A percentile compares a stretch with the other conserved stretches of the same genome.
Conservation (phyloP, 1,140 invertebrate species). For the Drosophila nigromelanica region DNA sequence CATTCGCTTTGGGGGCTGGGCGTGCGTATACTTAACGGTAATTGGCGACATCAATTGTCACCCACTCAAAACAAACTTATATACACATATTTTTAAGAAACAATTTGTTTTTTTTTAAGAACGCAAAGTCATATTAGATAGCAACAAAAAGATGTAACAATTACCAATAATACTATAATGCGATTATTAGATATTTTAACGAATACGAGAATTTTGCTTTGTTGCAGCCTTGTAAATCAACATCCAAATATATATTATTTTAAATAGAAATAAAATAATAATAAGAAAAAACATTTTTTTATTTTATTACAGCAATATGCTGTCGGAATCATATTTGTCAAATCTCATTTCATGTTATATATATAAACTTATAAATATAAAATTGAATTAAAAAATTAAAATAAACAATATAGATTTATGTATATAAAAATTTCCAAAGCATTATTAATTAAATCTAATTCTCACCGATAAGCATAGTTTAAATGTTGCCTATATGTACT, state of each 20-base stretch:
- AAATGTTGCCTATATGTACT: not conserved
- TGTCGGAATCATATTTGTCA: too few species aligned
- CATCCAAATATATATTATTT: too few species aligned
- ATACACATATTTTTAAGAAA: conserved; percentile 21
- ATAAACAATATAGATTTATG: too few species aligned
- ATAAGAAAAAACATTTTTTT: too few species aligned
- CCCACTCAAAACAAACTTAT: conserved; percentile 11
- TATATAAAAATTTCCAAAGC: too few species aligned
- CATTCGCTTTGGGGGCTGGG: conserved; percentile 26
- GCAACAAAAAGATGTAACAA: not conserved
- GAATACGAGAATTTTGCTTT: not conserved
- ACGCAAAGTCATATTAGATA: conserved; percentile 4
- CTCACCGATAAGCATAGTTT: conserved; percentile 2
- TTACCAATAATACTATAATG: not conserved
- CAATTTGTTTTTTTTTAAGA: conserved; percentile 26
- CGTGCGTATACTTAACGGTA: conserved; percentile 35
- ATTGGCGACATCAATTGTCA: conserved; percentile 45
- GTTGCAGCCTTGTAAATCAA: too few species aligned
- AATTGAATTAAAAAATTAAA: too few species aligned
- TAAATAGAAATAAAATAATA: too few species aligned
- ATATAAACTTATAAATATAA: too few species aligned
- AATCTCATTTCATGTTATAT: too few species aligned
- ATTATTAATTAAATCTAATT: not conserved
- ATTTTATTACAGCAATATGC: too few species aligned
- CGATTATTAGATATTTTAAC: not conserved